Evolutionary conservation across 1,140 invertebrate genomes (phyloP), one percentile per base, ranked within the genome.

Genomic region (Lepidurus apus): DNA sequence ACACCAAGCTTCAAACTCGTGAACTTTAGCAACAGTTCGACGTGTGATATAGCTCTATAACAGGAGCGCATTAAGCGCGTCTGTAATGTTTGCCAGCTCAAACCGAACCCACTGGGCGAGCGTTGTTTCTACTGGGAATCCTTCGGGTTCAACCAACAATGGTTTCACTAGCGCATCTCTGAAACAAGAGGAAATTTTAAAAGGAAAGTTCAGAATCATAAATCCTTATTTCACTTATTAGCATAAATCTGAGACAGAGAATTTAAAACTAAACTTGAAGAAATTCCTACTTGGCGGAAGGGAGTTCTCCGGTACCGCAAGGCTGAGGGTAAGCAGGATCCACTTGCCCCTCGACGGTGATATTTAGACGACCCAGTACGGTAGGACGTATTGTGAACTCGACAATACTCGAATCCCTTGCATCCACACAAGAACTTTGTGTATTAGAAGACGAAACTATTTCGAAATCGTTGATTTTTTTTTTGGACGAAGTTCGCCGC

Each of bases 111-210:
- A n/a, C n/a, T 47, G 45, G 17, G 45, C 45, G 45, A 47, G 17
- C 45, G 7, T 47, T 2, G 45, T 47, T 78, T 90, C 87, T 0
- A 87, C 83, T 0, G 87, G 87, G 13, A 89, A 87, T 1, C 90
- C 90, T 84, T 91, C 90, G 3, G 89, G 87, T 73, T 88, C 86
- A 0, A 91, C 88, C 6, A 88, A 81, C 10, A 91, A 85, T 42
- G 87, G 84, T 76, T 90, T 89, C 2, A 88, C 82, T 3, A 91
- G 86, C 53, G 86, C 85, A 79, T 91, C 90, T 77, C 89, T 89
- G 81, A 80, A 84, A 83, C 82, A 65, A 10, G 4, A 9, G 53
- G 8, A 65, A 21, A 9, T 65, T 47, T 34, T 3, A 0, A 9
- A 47, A 17, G 1, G 17, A 47, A 47, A 11, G 17, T 47, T n/a